Conservation (phyloP, 2,113 vertebrate species). For the Coregonus clupeaformis region DNA sequence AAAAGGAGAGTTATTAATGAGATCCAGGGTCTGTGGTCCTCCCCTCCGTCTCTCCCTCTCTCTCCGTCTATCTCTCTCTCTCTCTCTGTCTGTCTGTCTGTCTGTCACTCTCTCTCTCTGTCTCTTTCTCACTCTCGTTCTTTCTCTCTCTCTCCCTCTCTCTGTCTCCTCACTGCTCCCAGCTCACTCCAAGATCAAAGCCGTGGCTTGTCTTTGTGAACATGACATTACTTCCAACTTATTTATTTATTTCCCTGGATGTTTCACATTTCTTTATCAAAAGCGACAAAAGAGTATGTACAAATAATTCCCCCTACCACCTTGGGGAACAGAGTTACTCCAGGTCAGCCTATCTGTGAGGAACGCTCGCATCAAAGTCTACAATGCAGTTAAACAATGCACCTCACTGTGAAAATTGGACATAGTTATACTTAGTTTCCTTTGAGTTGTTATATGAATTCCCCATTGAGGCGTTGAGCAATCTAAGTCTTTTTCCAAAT, state of each 20-base stretch:
- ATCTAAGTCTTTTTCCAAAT: neutral
- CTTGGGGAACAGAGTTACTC: constrained; percentile 8
- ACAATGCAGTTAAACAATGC: constrained; percentile 40
- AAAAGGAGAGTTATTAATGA: constrained; percentile 34
- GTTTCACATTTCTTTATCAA: constrained; percentile 50
- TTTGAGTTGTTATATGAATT: constrained; percentile 21
- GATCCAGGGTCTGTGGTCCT: neutral
- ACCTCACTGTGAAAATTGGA: constrained; percentile 33
- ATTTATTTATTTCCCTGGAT: constrained; percentile 43
- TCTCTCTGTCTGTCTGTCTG: neutral
- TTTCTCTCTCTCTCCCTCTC: neutral
- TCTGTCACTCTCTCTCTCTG: constrained; percentile 15
- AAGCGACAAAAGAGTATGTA: constrained; percentile 27
- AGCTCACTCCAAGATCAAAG: constrained; percentile 61
- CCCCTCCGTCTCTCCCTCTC: neutral
- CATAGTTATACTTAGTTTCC: constrained; percentile 29
- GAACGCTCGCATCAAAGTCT: constrained; percentile 28
- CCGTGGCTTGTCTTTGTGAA: constrained; percentile 46
- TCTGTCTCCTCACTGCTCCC: constrained; percentile 19
- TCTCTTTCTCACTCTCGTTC: neutral
- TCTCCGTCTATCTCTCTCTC: neutral
- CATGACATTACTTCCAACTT: constrained; percentile 46
- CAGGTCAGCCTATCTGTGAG: constrained; percentile 34
- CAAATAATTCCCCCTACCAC: constrained; percentile 23
- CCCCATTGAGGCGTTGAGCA: neutral